phyloP scores from a whole-genome alignment of 2,797 vertebrate genomes.

The Xenopus petersii region DNA sequence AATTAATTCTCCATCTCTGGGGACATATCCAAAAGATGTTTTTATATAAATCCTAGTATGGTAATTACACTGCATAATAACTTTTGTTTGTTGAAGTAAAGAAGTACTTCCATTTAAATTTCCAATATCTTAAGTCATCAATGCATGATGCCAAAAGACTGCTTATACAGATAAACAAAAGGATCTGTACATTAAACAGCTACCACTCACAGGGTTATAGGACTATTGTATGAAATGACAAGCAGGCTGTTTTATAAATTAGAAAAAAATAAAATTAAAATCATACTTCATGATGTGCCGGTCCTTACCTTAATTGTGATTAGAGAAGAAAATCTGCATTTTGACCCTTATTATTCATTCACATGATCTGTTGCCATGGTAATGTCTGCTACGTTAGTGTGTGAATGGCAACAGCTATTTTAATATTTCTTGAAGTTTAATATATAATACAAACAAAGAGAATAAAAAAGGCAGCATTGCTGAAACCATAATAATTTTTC shows the following conservation, averaged over 20 bases:
- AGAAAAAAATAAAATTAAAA: conserved; percentile 4
- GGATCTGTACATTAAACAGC: background rate
- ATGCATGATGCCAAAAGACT: background rate
- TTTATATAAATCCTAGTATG: background rate
- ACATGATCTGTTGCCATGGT: conserved; percentile 29
- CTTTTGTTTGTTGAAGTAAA: conserved; percentile 4
- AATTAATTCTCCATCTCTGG: conserved; percentile 13
- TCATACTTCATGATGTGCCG: background rate
- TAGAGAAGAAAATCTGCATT: conserved; percentile 8
- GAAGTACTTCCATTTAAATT: background rate
- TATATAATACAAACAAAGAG: conserved; percentile 7
- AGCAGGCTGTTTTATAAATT: background rate
- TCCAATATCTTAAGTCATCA: background rate
- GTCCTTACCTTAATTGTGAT: background rate
- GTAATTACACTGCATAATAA: conserved; percentile 1
- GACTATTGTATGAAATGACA: background rate
- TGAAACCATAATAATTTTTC: background rate
- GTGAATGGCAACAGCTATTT: conserved; percentile 31
- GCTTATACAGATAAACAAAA: background rate
- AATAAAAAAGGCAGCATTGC: background rate
- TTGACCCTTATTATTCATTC: conserved; percentile 28
- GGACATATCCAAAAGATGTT: conserved; percentile 7
- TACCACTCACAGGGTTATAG: background rate
- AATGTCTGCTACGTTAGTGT: conserved; percentile 13
- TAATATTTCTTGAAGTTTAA: conserved; percentile 14